These are phyloP conservation scores for Noctua fimbriata DNA, from an alignment of 2,888 invertebrate genomes.

Conservation along the genomic window DNA sequence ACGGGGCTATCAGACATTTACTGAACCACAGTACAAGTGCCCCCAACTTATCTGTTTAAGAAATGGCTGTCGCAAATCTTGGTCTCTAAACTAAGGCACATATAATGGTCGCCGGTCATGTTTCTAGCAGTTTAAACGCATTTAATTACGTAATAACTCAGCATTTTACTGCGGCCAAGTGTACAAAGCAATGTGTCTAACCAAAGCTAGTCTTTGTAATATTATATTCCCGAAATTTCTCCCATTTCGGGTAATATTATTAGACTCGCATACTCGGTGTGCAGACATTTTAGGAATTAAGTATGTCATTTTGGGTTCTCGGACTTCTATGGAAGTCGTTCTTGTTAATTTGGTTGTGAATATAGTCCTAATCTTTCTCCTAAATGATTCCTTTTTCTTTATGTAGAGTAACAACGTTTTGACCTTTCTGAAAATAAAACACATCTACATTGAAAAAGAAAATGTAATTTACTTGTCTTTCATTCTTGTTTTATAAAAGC, in stretches of 20 bases:
- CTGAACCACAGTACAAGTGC: constrained; percentile 6
- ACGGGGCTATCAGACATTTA: not conserved
- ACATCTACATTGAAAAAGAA: not conserved
- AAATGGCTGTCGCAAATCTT: constrained; percentile 5
- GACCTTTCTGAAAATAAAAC: not conserved
- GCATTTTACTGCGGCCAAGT: not conserved
- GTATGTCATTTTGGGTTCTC: not conserved
- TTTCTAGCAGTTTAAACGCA: constrained; percentile 14
- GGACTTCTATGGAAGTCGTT: not conserved
- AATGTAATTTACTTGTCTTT: not conserved
- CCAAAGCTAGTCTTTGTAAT: constrained; percentile 24
- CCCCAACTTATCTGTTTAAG: not conserved
- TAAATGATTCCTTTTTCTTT: not conserved
- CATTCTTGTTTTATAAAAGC: not conserved
- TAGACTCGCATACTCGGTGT: constrained; percentile 29
- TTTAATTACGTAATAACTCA: constrained; percentile 39
- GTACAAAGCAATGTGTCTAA: constrained; percentile 26
- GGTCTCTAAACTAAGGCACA: constrained; percentile 4
- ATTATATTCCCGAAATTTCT: constrained; percentile 32
- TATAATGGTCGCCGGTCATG: constrained; percentile 5
- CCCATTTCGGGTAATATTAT: constrained; percentile 27
- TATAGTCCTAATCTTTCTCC: not conserved
- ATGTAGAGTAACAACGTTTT: not conserved
- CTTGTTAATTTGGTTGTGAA: not conserved
- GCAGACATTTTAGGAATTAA: constrained; percentile 24